These are phyloP conservation scores for Acanthosoma haemorrhoidale DNA, from an alignment of 2,888 invertebrate species.

Conservation along the genomic window DNA sequence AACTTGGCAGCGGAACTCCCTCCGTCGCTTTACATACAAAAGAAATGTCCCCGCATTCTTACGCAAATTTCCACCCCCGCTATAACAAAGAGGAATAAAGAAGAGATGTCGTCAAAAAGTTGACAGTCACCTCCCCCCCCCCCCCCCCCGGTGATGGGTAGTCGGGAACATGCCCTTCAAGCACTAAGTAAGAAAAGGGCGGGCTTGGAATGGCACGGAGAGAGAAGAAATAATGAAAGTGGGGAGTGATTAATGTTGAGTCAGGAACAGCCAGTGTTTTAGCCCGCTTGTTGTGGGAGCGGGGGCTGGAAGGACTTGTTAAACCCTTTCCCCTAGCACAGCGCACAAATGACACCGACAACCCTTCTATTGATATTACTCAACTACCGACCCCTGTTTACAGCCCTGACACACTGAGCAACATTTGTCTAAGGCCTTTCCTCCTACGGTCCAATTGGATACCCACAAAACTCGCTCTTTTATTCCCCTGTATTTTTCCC, in stretches of 20 bases:
- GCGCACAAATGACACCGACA: conserved; percentile 32
- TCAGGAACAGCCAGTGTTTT: background rate
- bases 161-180: background rate
- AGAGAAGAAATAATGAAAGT: conserved; percentile 34
- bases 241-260: conserved; percentile 34
- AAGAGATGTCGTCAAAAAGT: background rate
- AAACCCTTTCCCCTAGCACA: background rate
- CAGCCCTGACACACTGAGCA: conserved; percentile 20
- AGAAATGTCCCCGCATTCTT: conserved; percentile 12
- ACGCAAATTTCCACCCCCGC: background rate
- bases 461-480: background rate
- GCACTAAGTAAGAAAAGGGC: background rate
- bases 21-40: background rate
- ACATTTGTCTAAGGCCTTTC: background rate
- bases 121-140: background rate
- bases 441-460: background rate
- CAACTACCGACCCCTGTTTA: conserved; percentile 31
- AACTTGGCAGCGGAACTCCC: background rate
- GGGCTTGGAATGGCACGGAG: background rate
- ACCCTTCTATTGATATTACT: conserved; percentile 36
- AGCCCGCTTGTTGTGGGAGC: too few relatives aligned
- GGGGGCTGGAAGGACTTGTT: conserved; percentile 6
- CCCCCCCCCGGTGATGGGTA: background rate
- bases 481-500: too few relatives aligned
- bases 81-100: background rate